Base-by-base conservation (phyloP, 2,113 vertebrate species). In the Otis tarda region DNA sequence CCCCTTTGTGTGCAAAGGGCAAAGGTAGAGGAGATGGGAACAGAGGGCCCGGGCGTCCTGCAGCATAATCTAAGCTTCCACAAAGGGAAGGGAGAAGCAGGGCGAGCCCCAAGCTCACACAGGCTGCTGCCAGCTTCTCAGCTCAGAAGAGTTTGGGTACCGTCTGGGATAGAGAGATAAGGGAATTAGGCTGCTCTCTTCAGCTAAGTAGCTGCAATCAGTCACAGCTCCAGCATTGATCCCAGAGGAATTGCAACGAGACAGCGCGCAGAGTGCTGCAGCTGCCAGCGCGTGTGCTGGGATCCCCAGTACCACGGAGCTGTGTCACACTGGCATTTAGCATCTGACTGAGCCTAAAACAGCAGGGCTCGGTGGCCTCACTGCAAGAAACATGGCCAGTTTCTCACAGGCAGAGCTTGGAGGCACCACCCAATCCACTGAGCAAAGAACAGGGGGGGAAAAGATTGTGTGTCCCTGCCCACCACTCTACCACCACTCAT, bases 21-120 rank as follows among this genome's bases (percentile, higher is more conserved):
- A 95, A 97, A 96, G 92, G 96, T 95, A 96, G 69, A 75, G 25
- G 86, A 95, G 95, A 96, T 84, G 95, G 69, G 89, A 94, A 90
- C 50, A 71, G 69, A 87, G 61, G 80, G 89, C 61, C 52, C 0
- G 2, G 80, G 81, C 6, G 13, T 87, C 86, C 90, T 71, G 77
- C 83, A 86, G 93, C 88, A 90, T 79, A 93, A 91, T 91, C 75
- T 83, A 85, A 83, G 93, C 90, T 91, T 77, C 71, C 88, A 96
- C 80, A 95, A 93, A 94, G 73, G 64, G 64, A 87, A 84, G 53
- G 73, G 69, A 75, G 78, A 95, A 53, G 79, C 79, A 86, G 68
- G 89, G 53, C 60, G 64, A 91, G 92, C 30, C 86, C 60, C 35
- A 52, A 77, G 92, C 86, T 91, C 4, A 2, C 65, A 39, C 27